These are phyloP conservation scores for Falcunculus frontatus DNA, from an alignment of 2,113 vertebrate species.

Conservation along the genomic window DNA sequence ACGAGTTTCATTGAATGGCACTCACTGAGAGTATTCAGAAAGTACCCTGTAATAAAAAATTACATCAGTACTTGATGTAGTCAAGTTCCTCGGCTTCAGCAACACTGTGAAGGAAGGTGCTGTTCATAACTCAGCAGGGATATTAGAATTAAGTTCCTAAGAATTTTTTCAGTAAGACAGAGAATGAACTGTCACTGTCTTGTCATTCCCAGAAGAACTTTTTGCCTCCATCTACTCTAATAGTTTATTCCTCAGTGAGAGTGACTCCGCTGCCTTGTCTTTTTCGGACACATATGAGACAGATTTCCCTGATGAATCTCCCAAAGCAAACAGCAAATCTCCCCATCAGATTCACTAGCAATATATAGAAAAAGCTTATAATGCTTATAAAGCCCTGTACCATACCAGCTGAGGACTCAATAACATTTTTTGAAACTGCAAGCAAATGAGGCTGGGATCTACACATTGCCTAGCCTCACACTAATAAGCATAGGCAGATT, in stretches of 20 bases:
- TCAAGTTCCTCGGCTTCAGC: background rate
- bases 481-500: background rate
- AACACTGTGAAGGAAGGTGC: background rate
- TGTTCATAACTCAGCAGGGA: background rate
- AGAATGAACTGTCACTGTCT: background rate
- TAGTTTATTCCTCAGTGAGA: background rate
- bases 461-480: fast-evolving
- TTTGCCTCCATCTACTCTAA: background rate
- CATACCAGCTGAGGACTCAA: background rate
- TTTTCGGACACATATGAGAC: background rate
- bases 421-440: background rate
- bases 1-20: background rate
- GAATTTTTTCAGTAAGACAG: background rate
- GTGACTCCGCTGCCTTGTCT: background rate
- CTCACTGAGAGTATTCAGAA: background rate
- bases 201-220: background rate
- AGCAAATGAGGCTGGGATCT: background rate
- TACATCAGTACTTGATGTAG: background rate
- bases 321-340: background rate
- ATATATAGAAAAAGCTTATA: too few species aligned
- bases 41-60: constrained; percentile 9
- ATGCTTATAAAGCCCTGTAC: background rate
- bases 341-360: background rate
- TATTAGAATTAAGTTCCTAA: background rate
- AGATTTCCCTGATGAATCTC: background rate